Evolutionary conservation across 30 jellyfish, hydroid and myxozoan genomes (phyloP).

Genomic region (Rhopilema esculentum): DNA sequence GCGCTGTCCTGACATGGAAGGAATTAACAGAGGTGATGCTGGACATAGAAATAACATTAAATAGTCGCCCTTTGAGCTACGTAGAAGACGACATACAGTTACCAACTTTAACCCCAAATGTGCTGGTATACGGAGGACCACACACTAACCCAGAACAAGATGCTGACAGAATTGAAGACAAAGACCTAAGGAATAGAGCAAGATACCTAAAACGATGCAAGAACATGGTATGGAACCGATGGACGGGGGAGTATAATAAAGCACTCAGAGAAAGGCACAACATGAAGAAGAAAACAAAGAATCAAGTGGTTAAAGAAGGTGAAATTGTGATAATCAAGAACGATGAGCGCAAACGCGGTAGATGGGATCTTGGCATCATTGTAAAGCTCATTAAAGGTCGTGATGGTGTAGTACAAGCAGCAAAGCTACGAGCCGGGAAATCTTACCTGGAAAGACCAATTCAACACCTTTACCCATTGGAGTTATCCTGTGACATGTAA

Average conservation of each 20-base stretch:
- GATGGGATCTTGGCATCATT: background rate
- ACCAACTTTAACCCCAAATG: slow-evolving; percentile 69
- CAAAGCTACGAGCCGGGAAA: background rate
- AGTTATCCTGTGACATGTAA: background rate
- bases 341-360: background rate
- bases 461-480: background rate
- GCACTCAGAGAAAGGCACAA: slow-evolving; percentile 28
- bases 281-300: slow-evolving; percentile 2
- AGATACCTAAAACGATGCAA: slow-evolving; percentile 18
- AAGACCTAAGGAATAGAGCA: slow-evolving; percentile 52
- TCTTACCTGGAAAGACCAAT: background rate
- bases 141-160: slow-evolving; percentile 32
- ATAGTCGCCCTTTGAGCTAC: slow-evolving; percentile 69
- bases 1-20: slow-evolving; percentile 46
- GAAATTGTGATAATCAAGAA: slow-evolving; percentile 14
- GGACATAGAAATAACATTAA: slow-evolving; percentile 56
- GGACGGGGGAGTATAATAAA: slow-evolving; percentile 39
- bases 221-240: slow-evolving; percentile 5
- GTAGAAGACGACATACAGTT: slow-evolving; percentile 78
- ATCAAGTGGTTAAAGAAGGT: background rate
- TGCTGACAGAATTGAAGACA: slow-evolving; percentile 33
- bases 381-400: background rate
- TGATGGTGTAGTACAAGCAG: background rate
- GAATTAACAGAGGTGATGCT: slow-evolving; percentile 58
- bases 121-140: slow-evolving; percentile 50